These are phyloP conservation scores for Tachina grossa DNA, from an alignment of 2,888 invertebrate species.

Conservation along the genomic window DNA sequence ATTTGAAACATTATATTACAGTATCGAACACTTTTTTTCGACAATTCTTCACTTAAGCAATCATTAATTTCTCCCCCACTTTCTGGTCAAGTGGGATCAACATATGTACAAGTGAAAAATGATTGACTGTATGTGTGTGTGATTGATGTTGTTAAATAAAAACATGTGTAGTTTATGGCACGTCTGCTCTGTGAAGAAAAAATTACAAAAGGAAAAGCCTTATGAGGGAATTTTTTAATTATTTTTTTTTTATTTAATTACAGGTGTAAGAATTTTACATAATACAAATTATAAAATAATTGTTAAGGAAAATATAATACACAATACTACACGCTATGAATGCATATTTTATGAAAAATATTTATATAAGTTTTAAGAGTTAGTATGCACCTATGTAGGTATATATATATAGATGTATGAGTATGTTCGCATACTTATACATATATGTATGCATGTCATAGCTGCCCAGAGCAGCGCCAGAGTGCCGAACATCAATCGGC, in stretches of 20 bases:
- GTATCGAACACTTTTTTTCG: too few relatives aligned
- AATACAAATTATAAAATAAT: constrained; percentile 33
- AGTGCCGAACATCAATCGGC: too few relatives aligned
- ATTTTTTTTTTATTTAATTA: constrained; percentile 24
- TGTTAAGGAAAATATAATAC: background rate
- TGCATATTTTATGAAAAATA: background rate
- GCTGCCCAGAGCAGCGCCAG: too few relatives aligned
- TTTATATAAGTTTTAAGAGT: too few relatives aligned
- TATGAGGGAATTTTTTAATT: constrained; percentile 23
- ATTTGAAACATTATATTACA: too few relatives aligned
- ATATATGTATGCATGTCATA: too few relatives aligned
- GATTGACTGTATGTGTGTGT: background rate
- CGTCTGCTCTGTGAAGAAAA: constrained; percentile 18
- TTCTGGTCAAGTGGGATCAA: background rate
- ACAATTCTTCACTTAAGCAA: too few relatives aligned
- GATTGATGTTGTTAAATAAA: constrained; percentile 7
- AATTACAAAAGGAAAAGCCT: constrained; percentile 6
- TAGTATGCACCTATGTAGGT: too few relatives aligned
- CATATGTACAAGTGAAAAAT: background rate
- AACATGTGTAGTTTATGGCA: constrained; percentile 54
- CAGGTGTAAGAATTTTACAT: constrained; percentile 33
- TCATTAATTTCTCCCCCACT: too few relatives aligned
- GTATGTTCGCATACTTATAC: too few relatives aligned
- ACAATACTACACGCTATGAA: background rate
- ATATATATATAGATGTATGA: too few relatives aligned